Percentiles rank a stretch among this genome's conserved stretches.
Conservation (phyloP, 2,797 vertebrate species). For the Cebuella pygmaea region DNA sequence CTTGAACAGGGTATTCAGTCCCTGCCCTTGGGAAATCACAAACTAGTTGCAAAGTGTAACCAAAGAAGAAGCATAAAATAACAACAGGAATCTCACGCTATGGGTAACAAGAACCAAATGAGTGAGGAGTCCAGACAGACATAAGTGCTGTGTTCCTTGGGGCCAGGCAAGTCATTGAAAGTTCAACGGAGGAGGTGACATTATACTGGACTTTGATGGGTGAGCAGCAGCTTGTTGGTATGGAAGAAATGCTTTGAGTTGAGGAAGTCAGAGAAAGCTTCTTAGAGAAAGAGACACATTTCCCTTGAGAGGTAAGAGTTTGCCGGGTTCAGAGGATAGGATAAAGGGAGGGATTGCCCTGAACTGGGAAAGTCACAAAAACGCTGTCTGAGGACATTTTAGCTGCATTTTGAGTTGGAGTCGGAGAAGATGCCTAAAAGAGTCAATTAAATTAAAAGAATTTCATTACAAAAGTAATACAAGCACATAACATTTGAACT, state of each 20-base stretch:
- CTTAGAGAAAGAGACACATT: not conserved
- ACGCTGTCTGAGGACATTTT: not conserved
- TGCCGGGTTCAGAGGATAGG: not conserved
- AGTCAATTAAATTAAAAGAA: not conserved
- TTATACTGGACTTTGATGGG: not conserved
- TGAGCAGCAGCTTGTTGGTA: not conserved
- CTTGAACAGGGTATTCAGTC: not conserved
- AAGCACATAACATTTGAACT: not conserved
- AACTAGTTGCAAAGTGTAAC: not conserved
- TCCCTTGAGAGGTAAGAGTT: not conserved
- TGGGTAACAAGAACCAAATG: not conserved
- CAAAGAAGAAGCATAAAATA: not conserved
- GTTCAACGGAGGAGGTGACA: not conserved
- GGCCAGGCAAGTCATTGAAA: not conserved
- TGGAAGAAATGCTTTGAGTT: not conserved
- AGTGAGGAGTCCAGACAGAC: not conserved
- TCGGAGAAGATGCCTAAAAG: slow-evolving; percentile 32
- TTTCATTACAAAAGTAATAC: slow-evolving; percentile 32
- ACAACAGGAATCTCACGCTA: not conserved
- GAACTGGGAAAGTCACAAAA: not conserved
- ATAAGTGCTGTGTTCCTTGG: not conserved
- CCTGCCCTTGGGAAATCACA: not conserved
- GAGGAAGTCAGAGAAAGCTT: slow-evolving; percentile 11
- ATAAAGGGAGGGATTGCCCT: not conserved
- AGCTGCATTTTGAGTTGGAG: slow-evolving; percentile 26